Evolutionary conservation across 2,113 vertebrate genomes (phyloP), one percentile per base, ranked within the genome.

Genomic region (Coptodon bakossiorum): DNA sequence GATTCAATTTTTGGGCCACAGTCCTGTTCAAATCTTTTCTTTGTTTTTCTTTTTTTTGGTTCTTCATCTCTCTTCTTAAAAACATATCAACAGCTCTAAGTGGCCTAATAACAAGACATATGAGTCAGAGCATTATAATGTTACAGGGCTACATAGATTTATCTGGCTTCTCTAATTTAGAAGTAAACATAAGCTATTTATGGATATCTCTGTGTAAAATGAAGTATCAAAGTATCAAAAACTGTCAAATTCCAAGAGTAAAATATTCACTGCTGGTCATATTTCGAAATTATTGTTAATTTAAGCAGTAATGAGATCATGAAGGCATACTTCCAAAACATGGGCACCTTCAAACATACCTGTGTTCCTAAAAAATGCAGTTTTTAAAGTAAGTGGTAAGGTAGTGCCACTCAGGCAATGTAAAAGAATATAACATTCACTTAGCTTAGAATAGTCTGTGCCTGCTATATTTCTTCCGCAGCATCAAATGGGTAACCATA

Each of bases 401-500:
- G n/a, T 43, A 40, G 2, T 9, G 17, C 6, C n/a, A 43, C 36
- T 40, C 36, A 24, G 63, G 7, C n/a, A 24, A 5, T 14, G 36
- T 71, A 24, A 24, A 71, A 71, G 2, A 71, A 43, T 22, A 71
- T 43, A 14, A 71, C 66, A 43, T 71, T 71, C 36, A 43, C 36
- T 6, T 40, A 71, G n/a, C 66, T 24, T 43, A 24, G 36, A 71
- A 71, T 43, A 48, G 7, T 34, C 7, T 56, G 61, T 88, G 38
- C 66, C 31, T 68, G 38, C 52, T 34, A 82, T 81, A 82, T 48
- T 87, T 66, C 86, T 73, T 59, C 9, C n/a, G 27, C 22, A n/a
- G 59, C 45, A 86, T 83, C 86, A 88, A 86, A 89, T 88, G 22
- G 53, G 31, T 52, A 34, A 87, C 87, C 84, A 9, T 43, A 88